Evolutionary conservation across 2,113 vertebrate genomes (phyloP).

Genomic region (Pitta sordida): DNA sequence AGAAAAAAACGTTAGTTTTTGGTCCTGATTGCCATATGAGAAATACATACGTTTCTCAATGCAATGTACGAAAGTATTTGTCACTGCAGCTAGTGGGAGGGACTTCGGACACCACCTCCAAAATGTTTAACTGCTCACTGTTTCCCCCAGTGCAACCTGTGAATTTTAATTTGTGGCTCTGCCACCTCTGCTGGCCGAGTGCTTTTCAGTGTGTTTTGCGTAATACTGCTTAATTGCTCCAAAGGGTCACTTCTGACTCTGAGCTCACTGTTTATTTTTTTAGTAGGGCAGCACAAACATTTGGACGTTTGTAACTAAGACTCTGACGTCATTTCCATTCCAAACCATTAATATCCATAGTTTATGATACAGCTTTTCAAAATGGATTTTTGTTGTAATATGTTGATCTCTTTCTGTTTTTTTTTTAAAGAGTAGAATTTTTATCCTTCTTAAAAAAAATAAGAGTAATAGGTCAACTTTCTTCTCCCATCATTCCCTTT

Average conservation of each 20-base stretch:
- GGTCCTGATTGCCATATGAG: background rate
- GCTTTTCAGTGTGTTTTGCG: background rate
- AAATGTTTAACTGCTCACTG: background rate
- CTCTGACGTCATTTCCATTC: constrained; percentile 17
- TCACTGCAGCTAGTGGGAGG: background rate
- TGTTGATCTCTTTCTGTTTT: background rate
- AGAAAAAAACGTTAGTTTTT: background rate
- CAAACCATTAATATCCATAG: constrained; percentile 20
- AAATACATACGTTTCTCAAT: too few relatives aligned
- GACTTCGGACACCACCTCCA: background rate
- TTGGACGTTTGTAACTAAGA: constrained; percentile 30
- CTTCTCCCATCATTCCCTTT: background rate
- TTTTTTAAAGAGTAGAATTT: background rate
- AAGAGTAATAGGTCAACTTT: background rate
- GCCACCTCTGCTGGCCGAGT: background rate
- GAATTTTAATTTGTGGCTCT: constrained; percentile 39
- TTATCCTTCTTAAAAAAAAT: background rate
- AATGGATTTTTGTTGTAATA: background rate
- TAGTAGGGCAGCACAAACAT: constrained; percentile 15
- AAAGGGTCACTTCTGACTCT: background rate
- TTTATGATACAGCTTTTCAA: background rate
- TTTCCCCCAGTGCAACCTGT: background rate
- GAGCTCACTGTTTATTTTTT: constrained; percentile 18
- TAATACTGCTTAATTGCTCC: background rate
- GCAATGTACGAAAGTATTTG: background rate